Conservation (phyloP, 2,113 vertebrate species). For the Chaenogobius annularis region DNA sequence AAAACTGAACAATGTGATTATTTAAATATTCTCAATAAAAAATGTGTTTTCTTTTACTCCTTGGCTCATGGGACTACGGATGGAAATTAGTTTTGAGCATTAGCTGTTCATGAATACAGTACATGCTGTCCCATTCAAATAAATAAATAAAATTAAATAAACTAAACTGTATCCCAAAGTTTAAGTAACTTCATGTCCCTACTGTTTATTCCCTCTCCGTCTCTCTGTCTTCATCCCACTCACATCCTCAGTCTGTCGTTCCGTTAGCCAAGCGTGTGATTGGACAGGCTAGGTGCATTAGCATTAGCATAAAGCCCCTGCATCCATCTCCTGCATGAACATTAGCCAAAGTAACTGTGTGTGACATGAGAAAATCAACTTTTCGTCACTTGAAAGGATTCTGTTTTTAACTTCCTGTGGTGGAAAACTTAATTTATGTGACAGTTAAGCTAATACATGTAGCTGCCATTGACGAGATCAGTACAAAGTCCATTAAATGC, state of each 20-base stretch:
- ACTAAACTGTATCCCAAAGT: no score
- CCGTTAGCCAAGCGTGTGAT: conserved; percentile 61
- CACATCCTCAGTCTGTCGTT: conserved; percentile 34
- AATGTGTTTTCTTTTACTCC: no score
- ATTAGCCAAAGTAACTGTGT: conserved; percentile 36
- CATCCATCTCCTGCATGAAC: conserved; percentile 43
- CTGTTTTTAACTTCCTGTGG: background rate
- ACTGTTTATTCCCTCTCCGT: conserved; percentile 8
- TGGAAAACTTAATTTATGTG: background rate
- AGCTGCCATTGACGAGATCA: background rate
- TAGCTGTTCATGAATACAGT: no score
- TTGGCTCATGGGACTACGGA: no score
- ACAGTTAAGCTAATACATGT: background rate
- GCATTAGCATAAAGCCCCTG: conserved; percentile 60
- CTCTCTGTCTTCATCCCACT: background rate
- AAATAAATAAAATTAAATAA: no score
- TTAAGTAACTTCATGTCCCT: no score
- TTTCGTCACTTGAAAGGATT: conserved; percentile 3
- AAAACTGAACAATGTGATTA: no score
- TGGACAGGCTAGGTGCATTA: conserved; percentile 55
- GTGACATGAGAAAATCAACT: conserved; percentile 6
- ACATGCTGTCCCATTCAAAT: no score
- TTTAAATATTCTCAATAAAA: no score
- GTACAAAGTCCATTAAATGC: background rate
- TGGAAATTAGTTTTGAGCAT: no score